Evolutionary conservation across 2,797 vertebrate genomes (phyloP).

Genomic region (Pangasius larnaudii): DNA sequence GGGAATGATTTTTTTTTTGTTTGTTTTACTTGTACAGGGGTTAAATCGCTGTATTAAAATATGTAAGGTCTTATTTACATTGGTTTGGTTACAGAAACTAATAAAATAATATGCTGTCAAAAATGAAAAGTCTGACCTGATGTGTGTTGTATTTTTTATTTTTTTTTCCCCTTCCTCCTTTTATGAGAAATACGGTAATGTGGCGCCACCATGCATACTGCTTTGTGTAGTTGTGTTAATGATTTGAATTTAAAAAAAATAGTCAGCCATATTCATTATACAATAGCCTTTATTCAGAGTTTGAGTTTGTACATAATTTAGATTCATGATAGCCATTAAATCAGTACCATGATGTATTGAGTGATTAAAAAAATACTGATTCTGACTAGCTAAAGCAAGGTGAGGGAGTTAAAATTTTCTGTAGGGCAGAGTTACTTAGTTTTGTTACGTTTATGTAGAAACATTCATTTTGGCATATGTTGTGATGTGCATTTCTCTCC

Average conservation of each 20-base stretch:
- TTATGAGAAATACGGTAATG: background rate
- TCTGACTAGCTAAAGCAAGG: background rate
- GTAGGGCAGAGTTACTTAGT: background rate
- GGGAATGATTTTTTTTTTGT: constrained; percentile 66
- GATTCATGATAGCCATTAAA: constrained; percentile 1
- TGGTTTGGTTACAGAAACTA: constrained; percentile 99
- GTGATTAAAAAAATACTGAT: background rate
- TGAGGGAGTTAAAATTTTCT: background rate
- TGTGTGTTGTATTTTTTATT: background rate
- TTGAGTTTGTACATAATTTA: constrained; percentile 16
- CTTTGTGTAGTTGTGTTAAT: background rate
- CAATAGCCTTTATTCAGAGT: constrained; percentile 29
- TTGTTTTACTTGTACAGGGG: constrained; percentile 98
- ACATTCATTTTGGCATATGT: background rate
- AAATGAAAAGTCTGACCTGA: constrained; percentile 25
- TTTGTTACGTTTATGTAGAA: background rate
- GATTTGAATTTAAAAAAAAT: background rate
- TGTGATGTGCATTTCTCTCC: background rate
- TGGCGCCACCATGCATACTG: too few species aligned
- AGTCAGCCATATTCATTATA: background rate
- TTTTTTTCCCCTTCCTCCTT: background rate
- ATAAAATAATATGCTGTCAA: constrained; percentile 99
- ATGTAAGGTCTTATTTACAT: constrained; percentile 99
- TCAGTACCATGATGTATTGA: background rate
- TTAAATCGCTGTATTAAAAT: constrained; percentile 99